Evolutionary conservation across 2,113 vertebrate species (phyloP).

Genomic region (Amia ocellicauda): DNA sequence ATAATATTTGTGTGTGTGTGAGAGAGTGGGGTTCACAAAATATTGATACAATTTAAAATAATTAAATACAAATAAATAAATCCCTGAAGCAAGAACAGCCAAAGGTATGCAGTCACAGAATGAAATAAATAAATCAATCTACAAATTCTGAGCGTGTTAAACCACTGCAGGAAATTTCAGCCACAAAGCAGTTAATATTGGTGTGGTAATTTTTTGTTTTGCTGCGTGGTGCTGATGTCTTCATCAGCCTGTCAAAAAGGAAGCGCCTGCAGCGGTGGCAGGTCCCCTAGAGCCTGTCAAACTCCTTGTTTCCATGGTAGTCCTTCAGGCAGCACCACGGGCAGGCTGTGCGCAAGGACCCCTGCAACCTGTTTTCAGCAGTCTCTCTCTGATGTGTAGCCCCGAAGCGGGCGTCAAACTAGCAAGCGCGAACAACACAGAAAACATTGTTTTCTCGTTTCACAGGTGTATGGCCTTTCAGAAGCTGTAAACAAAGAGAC

Average conservation of each 20-base stretch:
- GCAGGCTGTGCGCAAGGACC: slow-evolving; percentile 71
- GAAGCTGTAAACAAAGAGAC: slow-evolving; percentile 41
- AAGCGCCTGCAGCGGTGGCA: slow-evolving; percentile 72
- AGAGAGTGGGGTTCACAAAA: too few species aligned
- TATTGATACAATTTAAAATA: too few species aligned
- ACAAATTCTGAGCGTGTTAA: slow-evolving; percentile 61
- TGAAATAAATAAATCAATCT: slow-evolving; percentile 50
- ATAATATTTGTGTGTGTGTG: too few species aligned
- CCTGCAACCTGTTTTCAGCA: slow-evolving; percentile 73
- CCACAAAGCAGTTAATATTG: slow-evolving; percentile 64
- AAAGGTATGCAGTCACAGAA: slow-evolving; percentile 57
- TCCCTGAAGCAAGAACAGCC: slow-evolving; percentile 52
- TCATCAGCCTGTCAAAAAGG: slow-evolving; percentile 75
- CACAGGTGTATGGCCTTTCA: slow-evolving; percentile 47
- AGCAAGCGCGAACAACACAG: slow-evolving; percentile 32
- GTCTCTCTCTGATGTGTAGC: slow-evolving; percentile 71
- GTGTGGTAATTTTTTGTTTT: slow-evolving; percentile 52
- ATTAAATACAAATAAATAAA: not conserved
- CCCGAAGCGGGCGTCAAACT: slow-evolving; percentile 66
- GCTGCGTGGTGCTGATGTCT: slow-evolving; percentile 73
- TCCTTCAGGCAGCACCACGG: slow-evolving; percentile 78
- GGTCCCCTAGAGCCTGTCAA: slow-evolving; percentile 73
- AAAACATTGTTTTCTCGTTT: slow-evolving; percentile 41
- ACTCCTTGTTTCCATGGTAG: slow-evolving; percentile 79
- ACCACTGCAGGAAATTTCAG: slow-evolving; percentile 55